phyloP scores from a whole-genome alignment of 1,140 invertebrate species.

The Drosophila parvula region DNA sequence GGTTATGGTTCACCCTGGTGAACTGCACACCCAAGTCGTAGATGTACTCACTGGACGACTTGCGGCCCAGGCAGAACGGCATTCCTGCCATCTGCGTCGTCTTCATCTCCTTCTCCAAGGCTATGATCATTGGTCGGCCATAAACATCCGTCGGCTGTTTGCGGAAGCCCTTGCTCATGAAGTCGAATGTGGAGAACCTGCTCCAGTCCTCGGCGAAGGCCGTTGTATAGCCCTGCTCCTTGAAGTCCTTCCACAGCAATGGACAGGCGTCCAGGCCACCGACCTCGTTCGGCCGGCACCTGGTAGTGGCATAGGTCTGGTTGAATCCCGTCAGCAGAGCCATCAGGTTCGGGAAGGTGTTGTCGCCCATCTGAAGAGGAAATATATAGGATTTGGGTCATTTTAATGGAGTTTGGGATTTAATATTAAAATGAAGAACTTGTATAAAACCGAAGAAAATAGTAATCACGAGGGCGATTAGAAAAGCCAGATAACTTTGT shows the following conservation, averaged over 20 bases:
- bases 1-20: constrained; percentile 65
- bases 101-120: constrained; percentile 86
- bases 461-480: no score
- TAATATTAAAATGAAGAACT: no score
- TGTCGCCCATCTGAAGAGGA: constrained; percentile 87
- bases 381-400: background rate
- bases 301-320: constrained; percentile 79
- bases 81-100: constrained; percentile 53
- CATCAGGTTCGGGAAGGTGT: constrained; percentile 93
- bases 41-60: constrained; percentile 85
- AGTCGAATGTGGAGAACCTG: constrained; percentile 91
- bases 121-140: constrained; percentile 89
- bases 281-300: constrained; percentile 85
- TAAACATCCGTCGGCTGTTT: constrained; percentile 93
- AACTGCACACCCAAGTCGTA: constrained; percentile 86
- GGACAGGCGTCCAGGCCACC: constrained; percentile 87
- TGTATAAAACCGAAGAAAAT: no score
- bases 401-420: background rate
- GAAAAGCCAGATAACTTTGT: no score
- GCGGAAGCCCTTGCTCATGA: constrained; percentile 90
- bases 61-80: constrained; percentile 86
- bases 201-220: constrained; percentile 91
- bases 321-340: constrained; percentile 89
- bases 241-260: constrained; percentile 92
- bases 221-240: constrained; percentile 89